phyloP scores from a whole-genome alignment of 2,888 invertebrate genomes.

The Schizaphis graminum region DNA sequence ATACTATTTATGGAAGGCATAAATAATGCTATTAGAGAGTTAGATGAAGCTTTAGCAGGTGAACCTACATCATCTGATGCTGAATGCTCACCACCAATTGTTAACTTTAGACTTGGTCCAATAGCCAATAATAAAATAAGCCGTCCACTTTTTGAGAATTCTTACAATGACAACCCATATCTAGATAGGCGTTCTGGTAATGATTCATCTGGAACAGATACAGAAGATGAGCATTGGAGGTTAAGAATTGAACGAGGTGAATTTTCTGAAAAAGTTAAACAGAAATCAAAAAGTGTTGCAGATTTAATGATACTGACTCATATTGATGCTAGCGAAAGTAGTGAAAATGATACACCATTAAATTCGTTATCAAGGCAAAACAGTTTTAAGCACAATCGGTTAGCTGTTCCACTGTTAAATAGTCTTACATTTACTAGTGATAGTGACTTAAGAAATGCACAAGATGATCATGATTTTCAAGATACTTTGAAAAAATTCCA shows the following conservation, averaged over 20 bases:
- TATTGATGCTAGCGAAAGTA: conserved; percentile 76
- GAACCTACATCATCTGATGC: conserved; percentile 58
- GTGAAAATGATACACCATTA: conserved; percentile 72
- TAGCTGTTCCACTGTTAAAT: conserved; percentile 70
- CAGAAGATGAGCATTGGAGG: conserved; percentile 78
- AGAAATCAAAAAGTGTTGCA: conserved; percentile 78
- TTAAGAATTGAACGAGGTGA: conserved; percentile 74
- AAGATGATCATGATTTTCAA: conserved; percentile 74
- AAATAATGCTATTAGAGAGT: conserved; percentile 77
- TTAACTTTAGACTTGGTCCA: conserved; percentile 72
- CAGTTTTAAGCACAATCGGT: conserved; percentile 67
- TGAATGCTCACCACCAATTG: conserved; percentile 67
- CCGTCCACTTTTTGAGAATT: conserved; percentile 50
- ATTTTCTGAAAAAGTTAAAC: conserved; percentile 76
- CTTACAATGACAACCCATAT: conserved; percentile 47
- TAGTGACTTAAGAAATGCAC: conserved; percentile 73
- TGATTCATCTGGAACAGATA: conserved; percentile 75
- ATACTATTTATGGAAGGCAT: conserved; percentile 76
- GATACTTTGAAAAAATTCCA: conserved; percentile 73
- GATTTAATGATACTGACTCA: conserved; percentile 79
- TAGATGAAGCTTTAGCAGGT: conserved; percentile 75
- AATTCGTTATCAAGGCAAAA: conserved; percentile 68
- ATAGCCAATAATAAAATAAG: conserved; percentile 65
- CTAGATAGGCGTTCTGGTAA: conserved; percentile 66
- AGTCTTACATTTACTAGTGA: conserved; percentile 73